These are phyloP conservation scores for Trichoplusia ni DNA, from an alignment of 1,140 invertebrate genomes.

Conservation along the genomic window DNA sequence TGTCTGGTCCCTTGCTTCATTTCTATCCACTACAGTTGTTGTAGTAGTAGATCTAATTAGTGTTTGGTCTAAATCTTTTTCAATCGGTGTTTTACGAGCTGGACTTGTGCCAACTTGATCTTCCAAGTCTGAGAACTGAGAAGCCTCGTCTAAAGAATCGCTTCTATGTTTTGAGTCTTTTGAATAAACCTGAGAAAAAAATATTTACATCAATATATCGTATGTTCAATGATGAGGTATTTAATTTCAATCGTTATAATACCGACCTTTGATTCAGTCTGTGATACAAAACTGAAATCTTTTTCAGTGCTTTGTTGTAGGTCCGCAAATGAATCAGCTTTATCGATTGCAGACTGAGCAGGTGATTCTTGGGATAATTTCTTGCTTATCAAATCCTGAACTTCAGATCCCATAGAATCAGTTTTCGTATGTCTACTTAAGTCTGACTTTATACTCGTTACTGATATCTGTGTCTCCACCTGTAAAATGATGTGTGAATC, in stretches of 20 bases:
- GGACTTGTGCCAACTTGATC: conserved; percentile 77
- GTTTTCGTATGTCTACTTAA: conserved; percentile 73
- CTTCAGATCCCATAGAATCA: conserved; percentile 75
- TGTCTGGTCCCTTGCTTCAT: conserved; percentile 49
- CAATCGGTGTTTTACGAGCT: conserved; percentile 55
- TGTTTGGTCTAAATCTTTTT: conserved; percentile 46
- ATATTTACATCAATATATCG: neutral
- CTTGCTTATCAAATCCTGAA: conserved; percentile 54
- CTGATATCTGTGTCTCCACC: conserved; percentile 61
- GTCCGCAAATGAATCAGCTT: conserved; percentile 74
- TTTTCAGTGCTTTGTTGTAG: conserved; percentile 78
- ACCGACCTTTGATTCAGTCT: conserved; percentile 78
- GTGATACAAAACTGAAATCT: conserved; percentile 78
- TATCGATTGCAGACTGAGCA: conserved; percentile 64
- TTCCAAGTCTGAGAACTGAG: conserved; percentile 81
- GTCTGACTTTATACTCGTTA: conserved; percentile 70
- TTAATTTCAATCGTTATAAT: neutral
- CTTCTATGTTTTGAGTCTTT: conserved; percentile 76
- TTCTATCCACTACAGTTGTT: conserved; percentile 34
- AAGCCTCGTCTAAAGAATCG: conserved; percentile 79
- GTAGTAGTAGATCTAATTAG: conserved; percentile 36
- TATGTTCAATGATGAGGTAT: neutral
- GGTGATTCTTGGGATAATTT: conserved; percentile 74
- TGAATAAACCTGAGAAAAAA: conserved; percentile 63
- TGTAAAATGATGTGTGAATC: conserved; percentile 13